Percentiles rank a stretch among this genome's conserved stretches.
phyloP scores from a whole-genome alignment of 2,797 vertebrate species.

The Antennarius maculatus region DNA sequence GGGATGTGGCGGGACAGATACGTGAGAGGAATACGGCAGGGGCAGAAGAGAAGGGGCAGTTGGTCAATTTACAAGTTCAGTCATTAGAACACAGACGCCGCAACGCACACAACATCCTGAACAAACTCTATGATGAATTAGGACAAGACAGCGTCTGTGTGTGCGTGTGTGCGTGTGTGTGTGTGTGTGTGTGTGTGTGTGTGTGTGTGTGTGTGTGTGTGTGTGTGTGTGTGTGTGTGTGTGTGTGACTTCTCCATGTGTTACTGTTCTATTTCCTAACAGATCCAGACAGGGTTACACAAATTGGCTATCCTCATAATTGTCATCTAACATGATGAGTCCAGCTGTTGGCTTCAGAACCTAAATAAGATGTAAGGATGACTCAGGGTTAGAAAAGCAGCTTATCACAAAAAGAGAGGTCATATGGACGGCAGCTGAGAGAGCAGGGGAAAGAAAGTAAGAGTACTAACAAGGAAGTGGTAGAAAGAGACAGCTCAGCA shows the following conservation, averaged over 20 bases:
- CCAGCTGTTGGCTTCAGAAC: constrained; percentile 44
- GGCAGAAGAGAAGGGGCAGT: constrained; percentile 25
- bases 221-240: constrained; percentile 1
- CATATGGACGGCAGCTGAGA: constrained; percentile 53
- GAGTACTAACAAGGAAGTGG: constrained; percentile 19
- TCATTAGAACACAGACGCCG: constrained; percentile 24
- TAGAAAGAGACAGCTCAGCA: constrained; percentile 9
- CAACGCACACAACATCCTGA: constrained; percentile 1
- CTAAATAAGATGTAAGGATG: constrained; percentile 50
- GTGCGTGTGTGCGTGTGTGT: too few relatives aligned
- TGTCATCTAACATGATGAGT: constrained; percentile 36
- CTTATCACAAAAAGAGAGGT: constrained; percentile 34
- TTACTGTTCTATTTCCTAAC: constrained; percentile 46
- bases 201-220: constrained; percentile 18
- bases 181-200: constrained; percentile 20
- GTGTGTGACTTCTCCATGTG: constrained; percentile 33
- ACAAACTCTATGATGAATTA: not conserved
- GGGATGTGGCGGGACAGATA: constrained; percentile 46
- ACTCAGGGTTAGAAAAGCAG: constrained; percentile 53
- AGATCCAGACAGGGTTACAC: constrained; percentile 49
- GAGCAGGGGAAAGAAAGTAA: constrained; percentile 1
- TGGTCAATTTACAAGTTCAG: constrained; percentile 37
- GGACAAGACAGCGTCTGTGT: not conserved
- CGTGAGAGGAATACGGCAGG: constrained; percentile 23
- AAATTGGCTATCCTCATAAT: constrained; percentile 46